These are phyloP conservation scores for Bufotes viridis DNA, from an alignment of 2,797 vertebrate species.

Conservation along the genomic window DNA sequence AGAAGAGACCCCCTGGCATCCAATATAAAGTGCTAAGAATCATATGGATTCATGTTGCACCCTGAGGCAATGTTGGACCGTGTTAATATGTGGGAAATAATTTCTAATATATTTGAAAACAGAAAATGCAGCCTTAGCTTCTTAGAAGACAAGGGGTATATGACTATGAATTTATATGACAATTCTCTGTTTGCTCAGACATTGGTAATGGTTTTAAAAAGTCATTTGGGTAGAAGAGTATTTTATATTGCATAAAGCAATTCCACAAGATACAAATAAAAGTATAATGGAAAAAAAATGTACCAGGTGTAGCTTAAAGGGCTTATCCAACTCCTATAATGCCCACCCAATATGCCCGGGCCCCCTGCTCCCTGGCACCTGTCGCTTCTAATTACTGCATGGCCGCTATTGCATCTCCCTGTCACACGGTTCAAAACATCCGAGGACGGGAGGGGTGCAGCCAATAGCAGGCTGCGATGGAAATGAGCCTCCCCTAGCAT, in stretches of 20 bases:
- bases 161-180: background rate
- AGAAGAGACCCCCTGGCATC: conserved; percentile 38
- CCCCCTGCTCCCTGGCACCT: too few relatives aligned
- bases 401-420: too few relatives aligned
- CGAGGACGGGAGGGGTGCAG: too few relatives aligned
- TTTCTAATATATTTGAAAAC: conserved; percentile 24
- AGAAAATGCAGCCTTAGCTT: background rate
- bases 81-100: conserved; percentile 38
- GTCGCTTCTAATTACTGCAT: too few relatives aligned
- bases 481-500: too few relatives aligned
- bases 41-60: background rate
- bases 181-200: background rate
- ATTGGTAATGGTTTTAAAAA: background rate
- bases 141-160: background rate
- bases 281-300: background rate
- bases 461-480: too few relatives aligned
- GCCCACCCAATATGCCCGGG: too few relatives aligned
- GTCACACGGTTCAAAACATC: too few relatives aligned
- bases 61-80: conserved; percentile 4
- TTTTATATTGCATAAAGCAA: background rate
- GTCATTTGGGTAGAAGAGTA: too few relatives aligned
- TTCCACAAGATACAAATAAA: background rate
- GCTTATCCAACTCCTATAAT: too few relatives aligned
- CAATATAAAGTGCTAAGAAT: conserved; percentile 36
- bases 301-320: background rate